These are phyloP conservation scores for Aptenodytes forsteri DNA, from an alignment of 2,113 vertebrate species.

Conservation along the genomic window DNA sequence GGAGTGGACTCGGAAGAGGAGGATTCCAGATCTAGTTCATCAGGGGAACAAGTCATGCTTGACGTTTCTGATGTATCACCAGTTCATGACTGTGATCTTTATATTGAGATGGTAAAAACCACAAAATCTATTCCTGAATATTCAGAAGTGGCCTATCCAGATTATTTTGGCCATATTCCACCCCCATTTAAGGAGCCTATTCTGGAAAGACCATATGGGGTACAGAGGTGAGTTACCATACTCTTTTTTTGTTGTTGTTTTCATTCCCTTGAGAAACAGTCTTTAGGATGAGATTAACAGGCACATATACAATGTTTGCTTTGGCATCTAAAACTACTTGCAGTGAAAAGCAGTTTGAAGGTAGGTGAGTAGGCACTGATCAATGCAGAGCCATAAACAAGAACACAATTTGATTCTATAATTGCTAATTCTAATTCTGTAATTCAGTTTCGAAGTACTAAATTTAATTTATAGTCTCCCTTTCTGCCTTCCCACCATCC, in stretches of 20 bases:
- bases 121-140: conserved; percentile 91
- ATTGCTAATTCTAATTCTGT: neutral
- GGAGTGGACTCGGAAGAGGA: conserved; percentile 84
- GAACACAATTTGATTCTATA: neutral
- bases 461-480: neutral
- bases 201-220: conserved; percentile 92
- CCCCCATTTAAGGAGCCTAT: conserved; percentile 90
- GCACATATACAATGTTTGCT: neutral
- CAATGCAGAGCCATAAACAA: neutral
- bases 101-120: conserved; percentile 91
- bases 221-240: conserved; percentile 87
- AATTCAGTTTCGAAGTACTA: neutral
- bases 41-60: conserved; percentile 76
- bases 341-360: neutral
- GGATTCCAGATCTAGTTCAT: conserved; percentile 75
- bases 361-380: neutral
- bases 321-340: neutral
- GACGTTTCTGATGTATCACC: conserved; percentile 86
- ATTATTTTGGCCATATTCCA: conserved; percentile 95
- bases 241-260: neutral
- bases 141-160: conserved; percentile 95
- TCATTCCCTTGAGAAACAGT: neutral
- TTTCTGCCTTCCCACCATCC: neutral
- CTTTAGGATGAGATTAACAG: neutral
- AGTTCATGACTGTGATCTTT: conserved; percentile 93